A percentile compares a stretch with the other conserved stretches of the same genome.
phyloP scores from a whole-genome alignment of 2,113 vertebrate genomes.

The Phyllostomus discolor region DNA sequence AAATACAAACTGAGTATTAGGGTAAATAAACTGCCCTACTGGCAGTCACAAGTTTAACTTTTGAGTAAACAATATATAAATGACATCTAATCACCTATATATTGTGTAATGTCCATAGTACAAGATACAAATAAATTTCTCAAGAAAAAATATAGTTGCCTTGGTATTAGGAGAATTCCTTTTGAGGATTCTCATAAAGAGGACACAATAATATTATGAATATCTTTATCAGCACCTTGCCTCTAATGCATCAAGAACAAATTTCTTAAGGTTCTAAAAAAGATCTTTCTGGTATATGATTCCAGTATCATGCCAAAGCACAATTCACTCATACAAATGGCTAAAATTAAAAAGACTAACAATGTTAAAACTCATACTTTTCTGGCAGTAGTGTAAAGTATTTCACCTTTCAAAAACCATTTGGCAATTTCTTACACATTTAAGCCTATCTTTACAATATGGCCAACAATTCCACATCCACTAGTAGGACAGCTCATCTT shows the following conservation, averaged over 20 bases:
- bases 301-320: background rate
- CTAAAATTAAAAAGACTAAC: background rate
- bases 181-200: background rate
- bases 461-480: background rate
- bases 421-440: background rate
- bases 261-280: background rate
- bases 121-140: background rate
- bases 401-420: background rate
- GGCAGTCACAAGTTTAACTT: background rate
- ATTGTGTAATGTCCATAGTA: background rate
- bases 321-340: background rate
- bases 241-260: background rate
- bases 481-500: background rate
- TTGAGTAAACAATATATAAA: background rate
- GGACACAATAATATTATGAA: background rate
- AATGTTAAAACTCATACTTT: background rate
- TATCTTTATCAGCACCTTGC: background rate
- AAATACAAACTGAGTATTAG: background rate
- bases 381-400: background rate
- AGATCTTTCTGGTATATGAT: background rate
- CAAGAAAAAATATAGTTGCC: background rate
- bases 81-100: background rate
- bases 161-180: background rate
- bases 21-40: background rate
- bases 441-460: background rate